phyloP scores from a whole-genome alignment of 1,140 invertebrate genomes.

The Pygmarrhopalites habei region DNA sequence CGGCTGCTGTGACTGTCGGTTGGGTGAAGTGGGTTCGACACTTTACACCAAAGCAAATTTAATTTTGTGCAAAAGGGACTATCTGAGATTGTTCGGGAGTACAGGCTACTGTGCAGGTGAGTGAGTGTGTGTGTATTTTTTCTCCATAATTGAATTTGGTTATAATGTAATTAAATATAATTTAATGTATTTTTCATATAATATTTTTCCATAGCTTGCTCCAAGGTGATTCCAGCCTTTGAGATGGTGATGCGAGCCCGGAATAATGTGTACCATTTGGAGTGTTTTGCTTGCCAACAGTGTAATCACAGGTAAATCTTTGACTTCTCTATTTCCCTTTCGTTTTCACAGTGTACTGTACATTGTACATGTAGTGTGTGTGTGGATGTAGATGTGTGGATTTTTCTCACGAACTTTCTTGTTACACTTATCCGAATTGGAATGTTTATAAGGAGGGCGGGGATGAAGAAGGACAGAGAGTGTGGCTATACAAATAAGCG shows the following conservation, averaged over 20 bases:
- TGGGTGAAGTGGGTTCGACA: constrained; percentile 85
- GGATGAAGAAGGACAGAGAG: too few relatives aligned
- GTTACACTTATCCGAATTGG: too few relatives aligned
- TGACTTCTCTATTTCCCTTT: background rate
- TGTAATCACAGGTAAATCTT: constrained; percentile 81
- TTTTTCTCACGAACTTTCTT: too few relatives aligned
- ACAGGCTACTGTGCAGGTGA: constrained; percentile 86
- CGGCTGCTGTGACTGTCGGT: constrained; percentile 81
- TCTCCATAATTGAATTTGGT: constrained; percentile 44
- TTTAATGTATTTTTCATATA: too few relatives aligned
- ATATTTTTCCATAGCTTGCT: too few relatives aligned
- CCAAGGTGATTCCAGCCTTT: constrained; percentile 88
- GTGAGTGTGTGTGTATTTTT: background rate
- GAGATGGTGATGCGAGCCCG: constrained; percentile 96
- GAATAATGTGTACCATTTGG: constrained; percentile 89
- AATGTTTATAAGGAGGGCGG: too few relatives aligned
- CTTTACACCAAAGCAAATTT: constrained; percentile 87
- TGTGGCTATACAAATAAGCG: too few relatives aligned
- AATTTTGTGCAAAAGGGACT: constrained; percentile 85
- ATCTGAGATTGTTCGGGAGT: constrained; percentile 86
- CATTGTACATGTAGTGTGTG: too few relatives aligned
- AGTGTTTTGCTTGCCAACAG: constrained; percentile 93
- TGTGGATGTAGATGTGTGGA: too few relatives aligned
- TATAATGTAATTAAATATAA: too few relatives aligned
- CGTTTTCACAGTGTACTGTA: too few relatives aligned